Evolutionary conservation across 1,140 invertebrate genomes (phyloP).

Genomic region (Drosophila teissieri): DNA sequence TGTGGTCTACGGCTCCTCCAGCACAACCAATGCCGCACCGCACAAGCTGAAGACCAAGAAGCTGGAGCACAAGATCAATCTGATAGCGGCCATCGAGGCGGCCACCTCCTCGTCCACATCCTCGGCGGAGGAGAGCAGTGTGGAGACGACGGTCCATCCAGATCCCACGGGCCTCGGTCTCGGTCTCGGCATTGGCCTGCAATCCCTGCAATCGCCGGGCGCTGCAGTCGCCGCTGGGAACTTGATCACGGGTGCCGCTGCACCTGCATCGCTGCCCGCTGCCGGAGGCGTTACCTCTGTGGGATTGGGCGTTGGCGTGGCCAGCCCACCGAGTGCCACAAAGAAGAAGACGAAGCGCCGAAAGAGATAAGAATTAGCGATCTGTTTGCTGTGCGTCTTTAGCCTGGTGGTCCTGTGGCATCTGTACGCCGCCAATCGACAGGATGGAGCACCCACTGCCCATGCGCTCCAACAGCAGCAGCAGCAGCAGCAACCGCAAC

Average conservation of each 20-base stretch:
- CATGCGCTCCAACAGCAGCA: slow-evolving; percentile 29
- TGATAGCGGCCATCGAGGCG: slow-evolving; percentile 80
- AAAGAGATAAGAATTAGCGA: slow-evolving; percentile 85
- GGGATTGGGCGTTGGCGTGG: slow-evolving; percentile 38
- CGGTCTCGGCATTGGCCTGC: not conserved
- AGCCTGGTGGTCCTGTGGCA: slow-evolving; percentile 79
- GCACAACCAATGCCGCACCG: slow-evolving; percentile 10
- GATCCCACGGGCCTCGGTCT: slow-evolving; percentile 20
- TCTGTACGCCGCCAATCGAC: slow-evolving; percentile 63
- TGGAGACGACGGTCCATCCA: slow-evolving; percentile 46
- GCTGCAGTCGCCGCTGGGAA: not conserved
- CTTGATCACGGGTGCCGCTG: not conserved
- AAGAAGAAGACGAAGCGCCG: slow-evolving; percentile 84
- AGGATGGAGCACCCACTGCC: slow-evolving; percentile 16
- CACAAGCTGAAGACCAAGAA: slow-evolving; percentile 81
- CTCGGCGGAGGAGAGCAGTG: slow-evolving; percentile 77
- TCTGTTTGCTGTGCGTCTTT: slow-evolving; percentile 84
- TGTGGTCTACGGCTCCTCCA: slow-evolving; percentile 27
- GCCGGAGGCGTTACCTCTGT: slow-evolving; percentile 14
- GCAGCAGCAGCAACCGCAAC: not conserved
- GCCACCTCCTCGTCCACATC: slow-evolving; percentile 80
- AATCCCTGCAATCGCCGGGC: not conserved
- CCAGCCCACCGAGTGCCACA: slow-evolving; percentile 67
- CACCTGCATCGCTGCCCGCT: not conserved
- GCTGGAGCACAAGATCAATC: slow-evolving; percentile 80